These are phyloP conservation scores for Vollenhovia emeryi DNA, from an alignment of 1,140 invertebrate genomes.

Conservation along the genomic window DNA sequence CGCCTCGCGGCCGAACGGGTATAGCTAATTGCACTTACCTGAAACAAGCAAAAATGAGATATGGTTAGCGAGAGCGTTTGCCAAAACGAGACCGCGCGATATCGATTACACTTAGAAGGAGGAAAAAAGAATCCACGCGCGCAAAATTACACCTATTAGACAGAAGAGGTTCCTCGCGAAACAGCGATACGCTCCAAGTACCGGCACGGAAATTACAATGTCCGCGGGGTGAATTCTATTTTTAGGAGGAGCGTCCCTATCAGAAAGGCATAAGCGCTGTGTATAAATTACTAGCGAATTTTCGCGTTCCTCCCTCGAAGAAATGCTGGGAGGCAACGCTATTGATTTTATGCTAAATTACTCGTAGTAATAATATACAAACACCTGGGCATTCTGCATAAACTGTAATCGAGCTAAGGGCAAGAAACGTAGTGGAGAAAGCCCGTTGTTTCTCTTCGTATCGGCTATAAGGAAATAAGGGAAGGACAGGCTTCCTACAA, in stretches of 20 bases:
- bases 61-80: background rate
- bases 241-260: constrained; percentile 6
- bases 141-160: constrained; percentile 8
- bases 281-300: constrained; percentile 50
- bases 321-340: constrained; percentile 43
- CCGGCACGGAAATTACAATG: constrained; percentile 26
- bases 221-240: constrained; percentile 32
- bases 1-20: background rate
- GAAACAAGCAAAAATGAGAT: constrained; percentile 65
- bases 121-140: background rate
- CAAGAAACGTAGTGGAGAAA: constrained; percentile 55
- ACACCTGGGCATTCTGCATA: constrained; percentile 66
- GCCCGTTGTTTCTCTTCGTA: constrained; percentile 64
- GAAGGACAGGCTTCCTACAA: constrained; percentile 69
- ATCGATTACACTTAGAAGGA: background rate
- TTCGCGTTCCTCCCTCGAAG: constrained; percentile 48
- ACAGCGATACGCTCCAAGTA: constrained; percentile 1
- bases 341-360: constrained; percentile 71
- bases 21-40: constrained; percentile 70
- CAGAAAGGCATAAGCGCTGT: background rate
- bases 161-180: constrained; percentile 8
- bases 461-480: constrained; percentile 66
- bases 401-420: constrained; percentile 65
- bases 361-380: constrained; percentile 67
- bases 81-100: background rate